Base-by-base conservation (phyloP, 2,797 vertebrate species). In the Antrozous pallidus region DNA sequence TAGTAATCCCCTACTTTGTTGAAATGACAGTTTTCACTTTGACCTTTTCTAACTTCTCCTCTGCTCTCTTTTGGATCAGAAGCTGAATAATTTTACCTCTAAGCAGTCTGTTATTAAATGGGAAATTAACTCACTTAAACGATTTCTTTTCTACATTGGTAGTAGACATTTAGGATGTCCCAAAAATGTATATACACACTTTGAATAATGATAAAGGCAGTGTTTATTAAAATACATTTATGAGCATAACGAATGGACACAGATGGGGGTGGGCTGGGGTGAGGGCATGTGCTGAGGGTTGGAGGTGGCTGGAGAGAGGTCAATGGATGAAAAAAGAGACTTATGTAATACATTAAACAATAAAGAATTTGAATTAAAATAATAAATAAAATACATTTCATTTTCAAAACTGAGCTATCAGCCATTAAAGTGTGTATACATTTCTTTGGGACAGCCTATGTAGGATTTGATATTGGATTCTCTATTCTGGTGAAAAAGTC, bases 121-220 rank as follows among this genome's bases (percentile, higher is more conserved):
- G 45, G 71, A 94, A 80, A 49, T 70, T 83, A 74, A 65, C 11
- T 95, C 80, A 77, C n/a, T 24, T 78, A 33, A 58, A 47, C 80
- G 26, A 51, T 69, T 94, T 93, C 77, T 94, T 93, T 74, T 96
- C 42, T 75, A 22, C 2, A 8, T 11, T 58, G 45, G 90, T 40
- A 85, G 36, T 31, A 47, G 31, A 8, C 36, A 31, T 71, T 16
- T n/a, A 63, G 14, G 31, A n/a, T 63, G 6, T 63, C 61, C 31
- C 31, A 4, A 63, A 61, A 63, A n/a, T 63, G 31, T 63, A 63
- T n/a, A 63, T 13, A 63, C 6, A n/a, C 31, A 63, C 31, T 63
- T 63, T n/a, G 31, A 17, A n/a, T 63, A 63, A 63, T n/a, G 28
- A 63, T 63, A 63, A 63, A 63, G 31, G 61, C 6, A 63, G 6